phyloP scores from a whole-genome alignment of 1,140 invertebrate genomes.

The Leptinotarsa lineolata region DNA sequence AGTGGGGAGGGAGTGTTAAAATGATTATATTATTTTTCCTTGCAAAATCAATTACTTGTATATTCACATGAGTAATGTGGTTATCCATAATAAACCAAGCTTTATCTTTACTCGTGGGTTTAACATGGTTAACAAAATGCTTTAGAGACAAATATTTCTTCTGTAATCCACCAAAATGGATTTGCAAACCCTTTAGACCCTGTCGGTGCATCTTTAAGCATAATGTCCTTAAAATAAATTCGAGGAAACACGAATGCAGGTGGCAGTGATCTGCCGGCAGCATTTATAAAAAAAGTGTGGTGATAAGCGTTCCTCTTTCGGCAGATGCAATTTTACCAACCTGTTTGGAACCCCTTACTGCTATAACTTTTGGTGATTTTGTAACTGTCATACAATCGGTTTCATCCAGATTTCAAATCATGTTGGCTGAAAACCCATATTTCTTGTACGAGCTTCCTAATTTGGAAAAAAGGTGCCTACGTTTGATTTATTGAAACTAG shows the following conservation, averaged over 20 bases:
- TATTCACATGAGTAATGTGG: too few species aligned
- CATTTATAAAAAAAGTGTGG: constrained; percentile 46
- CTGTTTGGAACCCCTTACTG: constrained; percentile 56
- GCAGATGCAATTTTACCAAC: constrained; percentile 55
- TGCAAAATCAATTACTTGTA: too few species aligned
- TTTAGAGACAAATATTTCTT: constrained; percentile 49
- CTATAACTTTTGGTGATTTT: constrained; percentile 49
- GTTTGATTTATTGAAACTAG: constrained; percentile 50
- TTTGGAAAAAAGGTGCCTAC: constrained; percentile 55
- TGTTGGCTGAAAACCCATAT: constrained; percentile 46
- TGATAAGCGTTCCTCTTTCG: constrained; percentile 55
- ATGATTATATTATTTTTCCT: too few species aligned
- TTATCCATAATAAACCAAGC: too few species aligned
- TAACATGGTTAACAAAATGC: too few species aligned
- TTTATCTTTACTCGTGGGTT: too few species aligned
- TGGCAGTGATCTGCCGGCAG: constrained; percentile 47
- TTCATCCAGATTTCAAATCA: constrained; percentile 56
- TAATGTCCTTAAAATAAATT: constrained; percentile 52
- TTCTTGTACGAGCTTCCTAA: constrained; percentile 46
- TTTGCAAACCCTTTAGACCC: constrained; percentile 51
- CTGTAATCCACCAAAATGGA: constrained; percentile 51
- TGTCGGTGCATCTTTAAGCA: constrained; percentile 51
- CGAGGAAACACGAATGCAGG: constrained; percentile 53
- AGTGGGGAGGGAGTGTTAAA: constrained; percentile 42
- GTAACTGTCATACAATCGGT: constrained; percentile 58